Evolutionary conservation across 2,888 invertebrate species (phyloP), one percentile per base, ranked within the genome.

Genomic region (Euplagia quadripunctaria): DNA sequence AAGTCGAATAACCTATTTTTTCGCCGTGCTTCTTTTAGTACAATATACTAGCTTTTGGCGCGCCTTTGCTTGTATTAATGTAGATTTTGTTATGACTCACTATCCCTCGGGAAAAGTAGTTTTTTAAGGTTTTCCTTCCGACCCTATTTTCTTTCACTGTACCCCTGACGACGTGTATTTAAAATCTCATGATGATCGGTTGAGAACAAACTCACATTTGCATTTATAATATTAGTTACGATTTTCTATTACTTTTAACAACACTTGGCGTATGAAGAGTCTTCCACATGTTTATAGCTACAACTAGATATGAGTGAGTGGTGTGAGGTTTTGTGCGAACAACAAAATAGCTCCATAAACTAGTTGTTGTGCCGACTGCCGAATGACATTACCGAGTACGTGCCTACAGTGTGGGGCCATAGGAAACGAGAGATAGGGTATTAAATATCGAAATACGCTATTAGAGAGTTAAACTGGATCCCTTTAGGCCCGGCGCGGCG

Each of bases 351-450:
- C 86, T 82, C 86, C 92, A 90, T 94, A 94, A 94, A 95, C 91
- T 92, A 93, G 92, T 90, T 92, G 93, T 92, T 91, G 90, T 91
- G 88, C 87, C 79, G 87, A 87, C 89, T 91, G 89, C 91, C 90
- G 90, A 94, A 94, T 94, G 94, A 94, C 94, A 94, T 94, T 94
- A 94, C 91, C 81, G 89, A 85, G 87, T 89, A 94, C 94, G 94
- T 94, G 93, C 86, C 86, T 83, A 79, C 79, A 64, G 66, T 52
- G 81, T 81, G 31, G 74, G 90, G 92, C 92, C 86, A 87, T 49
- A 58, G 85, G 76, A 76, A 9, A 2, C 41, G 86, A 82, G 86
- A 49, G 42, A 52, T 17, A 12, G 20, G 4, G 20, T n/a, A 16
- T n/a, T 4, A 20, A 8, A 5, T 65, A 12, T n/a, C 20, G 5